Evolutionary conservation across 2,888 invertebrate species (phyloP).

Genomic region (Melanophora roralis): DNA sequence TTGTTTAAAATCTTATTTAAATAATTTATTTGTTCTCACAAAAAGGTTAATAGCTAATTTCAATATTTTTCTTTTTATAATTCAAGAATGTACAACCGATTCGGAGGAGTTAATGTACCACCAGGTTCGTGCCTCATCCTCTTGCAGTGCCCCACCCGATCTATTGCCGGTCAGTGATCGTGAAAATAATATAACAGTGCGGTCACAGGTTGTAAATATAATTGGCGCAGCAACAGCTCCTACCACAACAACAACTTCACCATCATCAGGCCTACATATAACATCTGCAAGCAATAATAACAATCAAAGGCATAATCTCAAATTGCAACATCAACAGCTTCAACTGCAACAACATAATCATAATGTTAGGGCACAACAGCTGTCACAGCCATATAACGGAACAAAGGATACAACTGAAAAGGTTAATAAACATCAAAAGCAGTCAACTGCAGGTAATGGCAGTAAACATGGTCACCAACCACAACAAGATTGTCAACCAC

Average conservation of each 20-base stretch:
- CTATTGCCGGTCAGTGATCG: slow-evolving; percentile 80
- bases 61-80: slow-evolving; percentile 76
- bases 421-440: slow-evolving; percentile 46
- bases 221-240: slow-evolving; percentile 69
- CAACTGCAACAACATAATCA: slow-evolving; percentile 61
- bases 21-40: background rate
- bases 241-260: slow-evolving; percentile 61
- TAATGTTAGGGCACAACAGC: slow-evolving; percentile 48
- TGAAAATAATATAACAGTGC: slow-evolving; percentile 77
- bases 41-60: background rate
- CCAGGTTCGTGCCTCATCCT: slow-evolving; percentile 80
- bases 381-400: slow-evolving; percentile 58
- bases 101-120: slow-evolving; percentile 84
- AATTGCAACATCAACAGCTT: slow-evolving; percentile 62
- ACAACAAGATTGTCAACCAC: slow-evolving; percentile 61
- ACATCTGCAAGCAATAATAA: slow-evolving; percentile 57
- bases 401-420: slow-evolving; percentile 62
- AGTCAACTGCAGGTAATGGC: slow-evolving; percentile 17
- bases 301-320: slow-evolving; percentile 63
- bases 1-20: background rate
- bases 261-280: slow-evolving; percentile 55
- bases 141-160: slow-evolving; percentile 82
- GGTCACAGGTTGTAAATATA: slow-evolving; percentile 74
- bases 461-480: slow-evolving; percentile 43
- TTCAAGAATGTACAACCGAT: slow-evolving; percentile 83